Evolutionary conservation across 2,113 vertebrate species (phyloP).

Genomic region (Lagopus muta): DNA sequence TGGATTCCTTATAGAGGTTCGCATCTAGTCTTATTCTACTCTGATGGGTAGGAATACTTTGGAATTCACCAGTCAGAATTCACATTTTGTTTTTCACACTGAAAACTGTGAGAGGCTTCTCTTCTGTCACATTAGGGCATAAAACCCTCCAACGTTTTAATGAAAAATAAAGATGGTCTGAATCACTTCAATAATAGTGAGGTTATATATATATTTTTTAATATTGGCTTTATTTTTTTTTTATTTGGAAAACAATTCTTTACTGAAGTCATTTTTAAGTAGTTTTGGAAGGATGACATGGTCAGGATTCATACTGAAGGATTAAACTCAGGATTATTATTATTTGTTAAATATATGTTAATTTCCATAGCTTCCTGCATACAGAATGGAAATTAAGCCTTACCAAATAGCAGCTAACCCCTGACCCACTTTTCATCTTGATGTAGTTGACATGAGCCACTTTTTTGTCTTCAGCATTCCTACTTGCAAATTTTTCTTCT

Average conservation of each 20-base stretch:
- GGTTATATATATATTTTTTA: neutral
- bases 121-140: neutral
- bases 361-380: conserved; percentile 21
- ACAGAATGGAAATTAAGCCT: neutral
- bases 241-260: neutral
- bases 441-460: neutral
- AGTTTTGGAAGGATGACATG: neutral
- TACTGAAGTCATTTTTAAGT: neutral
- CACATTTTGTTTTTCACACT: neutral
- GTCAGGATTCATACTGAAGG: neutral
- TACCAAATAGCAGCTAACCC: conserved; percentile 21
- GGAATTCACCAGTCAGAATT: neutral
- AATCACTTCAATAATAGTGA: neutral
- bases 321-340: conserved; percentile 33
- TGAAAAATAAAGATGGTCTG: conserved; percentile 1
- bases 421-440: neutral
- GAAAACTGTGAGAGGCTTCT: neutral
- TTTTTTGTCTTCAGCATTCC: neutral
- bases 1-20: neutral
- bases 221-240: neutral
- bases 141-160: neutral
- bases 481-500: neutral
- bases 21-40: neutral
- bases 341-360: neutral
- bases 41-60: neutral